phyloP scores from a whole-genome alignment of 2,797 vertebrate genomes.

The Alcedo quadribrachys region DNA sequence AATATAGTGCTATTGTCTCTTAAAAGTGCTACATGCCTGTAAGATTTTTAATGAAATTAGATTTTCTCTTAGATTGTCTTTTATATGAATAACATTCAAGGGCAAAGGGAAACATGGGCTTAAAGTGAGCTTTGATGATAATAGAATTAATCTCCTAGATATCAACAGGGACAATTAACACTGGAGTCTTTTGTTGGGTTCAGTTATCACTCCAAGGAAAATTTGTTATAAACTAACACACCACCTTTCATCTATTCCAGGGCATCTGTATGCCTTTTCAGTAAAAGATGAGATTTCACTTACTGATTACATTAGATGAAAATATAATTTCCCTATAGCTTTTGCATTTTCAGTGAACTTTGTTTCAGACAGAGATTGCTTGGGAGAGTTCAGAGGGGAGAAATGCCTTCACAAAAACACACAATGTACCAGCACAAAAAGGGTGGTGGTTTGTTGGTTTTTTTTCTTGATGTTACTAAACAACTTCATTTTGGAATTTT shows the following conservation, averaged over 20 bases:
- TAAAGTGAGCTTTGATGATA: not conserved
- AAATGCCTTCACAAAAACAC: not conserved
- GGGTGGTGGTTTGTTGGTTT: not conserved
- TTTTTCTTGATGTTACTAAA: not conserved
- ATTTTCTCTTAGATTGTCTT: not conserved
- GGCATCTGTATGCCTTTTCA: not conserved
- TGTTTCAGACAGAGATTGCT: not conserved
- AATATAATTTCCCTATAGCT: not conserved
- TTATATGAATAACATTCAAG: not conserved
- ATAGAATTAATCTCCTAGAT: not conserved
- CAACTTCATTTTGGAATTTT: not conserved
- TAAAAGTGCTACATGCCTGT: not conserved
- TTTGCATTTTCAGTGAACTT: not conserved
- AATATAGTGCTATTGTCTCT: not conserved
- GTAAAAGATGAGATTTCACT: not conserved
- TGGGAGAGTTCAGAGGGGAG: not conserved
- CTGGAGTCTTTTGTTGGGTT: not conserved
- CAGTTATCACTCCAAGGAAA: not conserved
- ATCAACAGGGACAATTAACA: not conserved
- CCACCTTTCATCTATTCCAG: not conserved
- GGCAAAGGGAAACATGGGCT: not conserved
- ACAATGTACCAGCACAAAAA: not conserved
- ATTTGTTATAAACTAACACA: not conserved
- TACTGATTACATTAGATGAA: not conserved
- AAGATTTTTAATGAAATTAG: not conserved